Percentiles rank a stretch among this genome's conserved stretches.
Evolutionary conservation across 2,888 invertebrate genomes (phyloP).

Genomic region (Bursaphelenchus okinawaensis): DNA sequence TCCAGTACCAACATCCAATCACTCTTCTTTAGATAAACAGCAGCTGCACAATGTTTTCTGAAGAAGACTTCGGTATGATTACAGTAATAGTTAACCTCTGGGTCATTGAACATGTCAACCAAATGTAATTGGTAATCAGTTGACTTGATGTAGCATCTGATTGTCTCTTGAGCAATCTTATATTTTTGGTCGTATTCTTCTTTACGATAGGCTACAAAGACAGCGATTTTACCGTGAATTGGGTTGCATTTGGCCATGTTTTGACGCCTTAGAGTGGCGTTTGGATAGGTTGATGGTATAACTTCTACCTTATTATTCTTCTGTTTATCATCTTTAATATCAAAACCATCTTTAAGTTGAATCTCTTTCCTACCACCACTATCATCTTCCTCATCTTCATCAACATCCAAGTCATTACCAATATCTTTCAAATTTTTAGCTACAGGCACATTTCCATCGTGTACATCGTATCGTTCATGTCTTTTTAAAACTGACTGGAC

Average conservation of each 20-base stretch:
- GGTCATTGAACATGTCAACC: constrained; percentile 46
- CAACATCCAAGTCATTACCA: too few species aligned
- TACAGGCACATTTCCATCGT: not conserved
- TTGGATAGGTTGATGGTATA: too few species aligned
- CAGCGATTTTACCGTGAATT: constrained; percentile 32
- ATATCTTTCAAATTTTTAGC: not conserved
- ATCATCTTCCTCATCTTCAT: too few species aligned
- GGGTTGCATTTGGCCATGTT: constrained; percentile 39
- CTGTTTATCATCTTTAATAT: too few species aligned
- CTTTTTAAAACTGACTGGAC: not conserved
- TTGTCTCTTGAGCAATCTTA: constrained; percentile 40
- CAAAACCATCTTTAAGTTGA: too few species aligned
- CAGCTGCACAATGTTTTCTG: constrained; percentile 52
- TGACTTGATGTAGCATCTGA: constrained; percentile 46
- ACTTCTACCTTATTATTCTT: too few species aligned
- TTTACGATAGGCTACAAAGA: constrained; percentile 11
- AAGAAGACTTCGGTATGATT: constrained; percentile 43
- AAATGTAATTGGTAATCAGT: constrained; percentile 41
- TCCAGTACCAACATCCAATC: constrained; percentile 54
- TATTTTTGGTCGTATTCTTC: constrained; percentile 22
- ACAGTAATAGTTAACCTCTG: constrained; percentile 32
- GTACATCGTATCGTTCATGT: not conserved
- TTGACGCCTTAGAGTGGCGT: not conserved
- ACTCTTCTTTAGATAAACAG: constrained; percentile 40
- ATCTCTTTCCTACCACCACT: too few species aligned